These are phyloP conservation scores for Xiphydria camelus DNA, from an alignment of 2,888 invertebrate species.

Conservation along the genomic window DNA sequence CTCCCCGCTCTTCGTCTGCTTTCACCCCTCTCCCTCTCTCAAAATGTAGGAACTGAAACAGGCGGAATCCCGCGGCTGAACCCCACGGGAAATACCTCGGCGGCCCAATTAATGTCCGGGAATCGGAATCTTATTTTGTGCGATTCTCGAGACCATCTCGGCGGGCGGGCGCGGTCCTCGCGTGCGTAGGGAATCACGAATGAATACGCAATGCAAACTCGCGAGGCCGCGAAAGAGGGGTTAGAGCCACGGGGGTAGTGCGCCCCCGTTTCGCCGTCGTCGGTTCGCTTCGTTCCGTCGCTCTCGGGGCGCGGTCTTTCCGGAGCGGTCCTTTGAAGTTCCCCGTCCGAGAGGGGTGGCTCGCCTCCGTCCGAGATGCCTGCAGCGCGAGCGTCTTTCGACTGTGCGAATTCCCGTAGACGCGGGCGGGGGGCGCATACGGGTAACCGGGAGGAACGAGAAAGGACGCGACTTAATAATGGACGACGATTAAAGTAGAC, in stretches of 20 bases:
- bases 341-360: slow-evolving; percentile 19
- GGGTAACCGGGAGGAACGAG: slow-evolving; percentile 22
- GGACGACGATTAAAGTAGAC: slow-evolving; percentile 22
- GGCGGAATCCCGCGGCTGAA: slow-evolving; percentile 6
- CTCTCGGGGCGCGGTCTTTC: slow-evolving; percentile 30
- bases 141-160: too few relatives aligned
- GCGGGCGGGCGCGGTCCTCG: not conserved
- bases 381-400: too few relatives aligned
- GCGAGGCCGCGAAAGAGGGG: slow-evolving; percentile 34
- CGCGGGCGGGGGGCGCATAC: too few relatives aligned
- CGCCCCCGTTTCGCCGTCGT: too few relatives aligned
- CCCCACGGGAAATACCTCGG: slow-evolving; percentile 50
- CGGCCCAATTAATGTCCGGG: slow-evolving; percentile 50
- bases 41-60: too few relatives aligned
- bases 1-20: slow-evolving; percentile 4
- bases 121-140: slow-evolving; percentile 54
- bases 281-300: too few relatives aligned
- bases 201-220: slow-evolving; percentile 49
- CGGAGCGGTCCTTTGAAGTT: slow-evolving; percentile 30
- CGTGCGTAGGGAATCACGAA: slow-evolving; percentile 42
- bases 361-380: slow-evolving; percentile 14
- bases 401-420: too few relatives aligned
- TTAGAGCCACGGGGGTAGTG: slow-evolving; percentile 38
- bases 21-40: not conserved
- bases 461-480: slow-evolving; percentile 21